Percentiles rank a stretch among this genome's conserved stretches.
Evolutionary conservation across 2,113 vertebrate species (phyloP).

Genomic region (Edolisoma coerulescens): DNA sequence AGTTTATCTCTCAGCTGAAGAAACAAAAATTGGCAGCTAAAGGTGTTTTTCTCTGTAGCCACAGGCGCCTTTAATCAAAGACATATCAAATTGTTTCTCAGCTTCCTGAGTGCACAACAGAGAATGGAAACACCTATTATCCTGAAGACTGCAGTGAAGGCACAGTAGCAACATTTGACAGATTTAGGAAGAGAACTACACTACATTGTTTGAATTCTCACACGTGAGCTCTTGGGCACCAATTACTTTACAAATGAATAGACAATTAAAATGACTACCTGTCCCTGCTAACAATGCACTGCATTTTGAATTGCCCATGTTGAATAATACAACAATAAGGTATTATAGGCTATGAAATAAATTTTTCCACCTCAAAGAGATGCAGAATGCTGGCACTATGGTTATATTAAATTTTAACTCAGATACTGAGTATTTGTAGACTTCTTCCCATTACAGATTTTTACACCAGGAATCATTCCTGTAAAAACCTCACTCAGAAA

Average conservation of each 20-base stretch:
- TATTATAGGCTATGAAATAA: background rate
- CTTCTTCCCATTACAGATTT: background rate
- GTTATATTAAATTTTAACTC: background rate
- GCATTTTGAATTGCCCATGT: background rate
- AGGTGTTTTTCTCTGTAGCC: background rate
- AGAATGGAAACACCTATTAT: background rate
- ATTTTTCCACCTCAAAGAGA: background rate
- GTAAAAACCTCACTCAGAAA: background rate
- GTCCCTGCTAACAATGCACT: background rate
- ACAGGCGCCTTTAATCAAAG: background rate
- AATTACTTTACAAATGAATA: background rate
- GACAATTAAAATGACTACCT: background rate
- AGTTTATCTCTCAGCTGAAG: background rate
- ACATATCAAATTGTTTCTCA: background rate
- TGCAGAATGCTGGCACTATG: background rate
- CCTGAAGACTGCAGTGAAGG: background rate
- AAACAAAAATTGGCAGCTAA: background rate
- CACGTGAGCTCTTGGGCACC: background rate
- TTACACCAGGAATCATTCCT: background rate
- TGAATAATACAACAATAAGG: background rate
- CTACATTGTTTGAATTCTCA: background rate
- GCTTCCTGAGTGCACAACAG: background rate
- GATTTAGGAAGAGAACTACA: background rate
- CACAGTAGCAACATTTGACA: background rate
- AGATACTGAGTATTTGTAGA: background rate